Percentiles rank a stretch among this genome's conserved stretches.
Evolutionary conservation across 2,113 vertebrate species (phyloP).

Genomic region (Odocoileus hemionus): DNA sequence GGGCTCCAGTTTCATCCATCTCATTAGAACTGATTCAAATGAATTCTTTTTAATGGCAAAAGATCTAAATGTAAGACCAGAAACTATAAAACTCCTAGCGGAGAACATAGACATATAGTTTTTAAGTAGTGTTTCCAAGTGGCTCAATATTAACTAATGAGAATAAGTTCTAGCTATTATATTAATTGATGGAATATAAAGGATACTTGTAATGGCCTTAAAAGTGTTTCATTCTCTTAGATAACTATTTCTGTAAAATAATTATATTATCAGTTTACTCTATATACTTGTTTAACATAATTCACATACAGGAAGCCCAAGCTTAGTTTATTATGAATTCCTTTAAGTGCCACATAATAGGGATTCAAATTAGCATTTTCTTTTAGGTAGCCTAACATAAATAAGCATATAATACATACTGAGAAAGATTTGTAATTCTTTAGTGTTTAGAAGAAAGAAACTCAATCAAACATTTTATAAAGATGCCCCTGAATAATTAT

Average conservation of each 20-base stretch:
- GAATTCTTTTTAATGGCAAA: no score
- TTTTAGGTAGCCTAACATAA: conserved; percentile 4
- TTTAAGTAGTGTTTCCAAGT: neutral
- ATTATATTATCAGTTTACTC: neutral
- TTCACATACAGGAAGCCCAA: neutral
- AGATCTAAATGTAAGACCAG: no score
- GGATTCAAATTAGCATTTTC: conserved; percentile 37
- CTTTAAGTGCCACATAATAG: neutral
- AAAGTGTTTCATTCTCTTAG: conserved; percentile 10
- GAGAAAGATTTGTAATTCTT: conserved; percentile 48
- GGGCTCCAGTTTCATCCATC: no score
- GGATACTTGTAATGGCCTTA: neutral
- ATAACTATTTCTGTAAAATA: neutral
- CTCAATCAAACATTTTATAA: conserved; percentile 60
- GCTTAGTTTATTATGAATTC: conserved; percentile 26
- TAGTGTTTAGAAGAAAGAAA: conserved; percentile 42
- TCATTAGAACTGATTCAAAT: no score
- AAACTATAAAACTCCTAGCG: no score
- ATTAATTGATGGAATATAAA: neutral
- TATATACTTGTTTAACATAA: neutral
- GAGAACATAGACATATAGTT: neutral
- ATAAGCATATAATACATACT: conserved; percentile 17
- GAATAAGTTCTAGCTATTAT: conserved; percentile 14
- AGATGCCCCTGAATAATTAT: conserved; percentile 67
- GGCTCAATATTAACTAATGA: conserved; percentile 11